Conservation (phyloP, 2,888 invertebrate genomes). For the Morinoia aosen region DNA sequence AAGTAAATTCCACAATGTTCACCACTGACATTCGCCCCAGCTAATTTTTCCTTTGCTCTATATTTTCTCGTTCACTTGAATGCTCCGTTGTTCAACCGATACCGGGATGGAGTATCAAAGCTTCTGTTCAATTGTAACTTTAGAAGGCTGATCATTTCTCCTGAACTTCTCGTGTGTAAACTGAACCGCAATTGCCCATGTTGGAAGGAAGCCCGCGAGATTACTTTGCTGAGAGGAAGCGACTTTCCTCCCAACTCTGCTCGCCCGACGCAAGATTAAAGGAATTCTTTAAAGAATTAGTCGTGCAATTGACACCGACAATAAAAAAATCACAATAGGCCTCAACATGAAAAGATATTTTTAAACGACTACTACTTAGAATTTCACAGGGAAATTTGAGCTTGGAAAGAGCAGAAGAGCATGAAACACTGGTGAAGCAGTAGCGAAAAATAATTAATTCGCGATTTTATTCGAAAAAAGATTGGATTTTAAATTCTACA, state of each 20-base stretch:
- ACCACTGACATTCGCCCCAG: conserved; percentile 41
- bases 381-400: no score
- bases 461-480: no score
- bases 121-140: conserved; percentile 36
- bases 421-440: no score
- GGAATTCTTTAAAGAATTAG: conserved; percentile 22
- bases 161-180: conserved; percentile 22
- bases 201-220: neutral
- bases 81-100: conserved; percentile 46
- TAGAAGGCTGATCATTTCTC: conserved; percentile 34
- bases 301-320: neutral
- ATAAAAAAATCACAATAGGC: neutral
- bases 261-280: neutral
- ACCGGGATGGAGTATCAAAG: conserved; percentile 43
- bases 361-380: no score
- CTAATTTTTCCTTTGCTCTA: neutral
- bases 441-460: no score
- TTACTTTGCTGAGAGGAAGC: conserved; percentile 6
- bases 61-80: conserved; percentile 44
- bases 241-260: neutral
- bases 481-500: no score
- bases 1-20: conserved; percentile 42
- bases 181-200: conserved; percentile 15
- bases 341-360: neutral
- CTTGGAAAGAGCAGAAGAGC: no score